Percentiles rank a stretch among this genome's conserved stretches.
Evolutionary conservation across 92 coral and sea anemone species (phyloP).

Genomic region (Zoanthus gigantus): DNA sequence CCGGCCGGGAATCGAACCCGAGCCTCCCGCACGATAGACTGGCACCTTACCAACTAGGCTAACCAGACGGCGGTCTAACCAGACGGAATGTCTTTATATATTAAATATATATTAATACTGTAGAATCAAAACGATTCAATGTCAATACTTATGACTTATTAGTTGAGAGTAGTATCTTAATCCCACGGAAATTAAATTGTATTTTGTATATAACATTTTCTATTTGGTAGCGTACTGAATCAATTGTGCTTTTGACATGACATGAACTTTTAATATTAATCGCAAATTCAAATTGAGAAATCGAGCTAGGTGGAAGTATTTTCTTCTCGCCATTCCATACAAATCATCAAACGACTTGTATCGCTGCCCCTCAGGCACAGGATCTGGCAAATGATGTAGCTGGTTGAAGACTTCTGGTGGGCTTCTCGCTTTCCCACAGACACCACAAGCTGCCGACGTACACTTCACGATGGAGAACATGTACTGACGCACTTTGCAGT

Average conservation of each 20-base stretch:
- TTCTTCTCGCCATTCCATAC: conserved; percentile 41
- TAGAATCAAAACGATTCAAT: conserved; percentile 25
- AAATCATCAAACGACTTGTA: conserved; percentile 37
- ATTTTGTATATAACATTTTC: conserved; percentile 13
- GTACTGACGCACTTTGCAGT: conserved; percentile 49
- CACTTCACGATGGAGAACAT: conserved; percentile 59
- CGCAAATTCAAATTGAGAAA: conserved; percentile 27
- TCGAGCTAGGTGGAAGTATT: conserved; percentile 27
- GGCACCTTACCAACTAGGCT: no score
- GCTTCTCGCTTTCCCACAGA: conserved; percentile 39
- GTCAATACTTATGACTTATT: conserved; percentile 12
- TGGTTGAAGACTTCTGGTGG: conserved; percentile 54
- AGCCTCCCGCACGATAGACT: no score
- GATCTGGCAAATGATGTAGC: conserved; percentile 53
- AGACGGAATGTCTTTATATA: conserved; percentile 11
- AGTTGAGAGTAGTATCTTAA: conserved; percentile 25
- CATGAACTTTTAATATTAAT: conserved; percentile 1
- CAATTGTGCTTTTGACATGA: conserved; percentile 28
- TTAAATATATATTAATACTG: conserved; percentile 28
- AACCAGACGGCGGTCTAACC: no score
- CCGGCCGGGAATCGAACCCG: no score
- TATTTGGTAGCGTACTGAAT: conserved; percentile 13
- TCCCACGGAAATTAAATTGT: conserved; percentile 22
- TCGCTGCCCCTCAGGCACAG: conserved; percentile 45
- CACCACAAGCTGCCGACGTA: conserved; percentile 17